Conservation (phyloP, 2,797 vertebrate species). For the Rhincodon typus region DNA sequence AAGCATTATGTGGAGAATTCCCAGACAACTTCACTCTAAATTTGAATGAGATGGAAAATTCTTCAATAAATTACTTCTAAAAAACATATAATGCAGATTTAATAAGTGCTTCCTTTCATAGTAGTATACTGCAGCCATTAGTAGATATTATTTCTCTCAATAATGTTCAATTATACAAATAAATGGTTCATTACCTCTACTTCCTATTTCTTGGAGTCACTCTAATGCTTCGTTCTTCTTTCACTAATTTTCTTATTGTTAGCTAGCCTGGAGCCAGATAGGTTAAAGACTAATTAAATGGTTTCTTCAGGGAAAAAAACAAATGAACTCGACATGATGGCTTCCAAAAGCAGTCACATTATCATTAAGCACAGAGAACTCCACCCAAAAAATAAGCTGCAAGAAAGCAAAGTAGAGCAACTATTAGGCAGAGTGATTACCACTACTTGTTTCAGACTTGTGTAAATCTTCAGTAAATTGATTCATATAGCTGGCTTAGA, state of each 20-base stretch:
- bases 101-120: not conserved
- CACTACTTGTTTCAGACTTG: not conserved
- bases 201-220: not conserved
- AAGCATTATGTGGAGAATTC: not conserved
- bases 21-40: not conserved
- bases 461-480: not conserved
- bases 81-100: not conserved
- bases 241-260: not conserved
- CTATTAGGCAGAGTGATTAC: not conserved
- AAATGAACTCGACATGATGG: not conserved
- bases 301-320: not conserved
- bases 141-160: not conserved
- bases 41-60: not conserved
- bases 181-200: not conserved
- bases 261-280: not conserved
- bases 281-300: slow-evolving; percentile 10
- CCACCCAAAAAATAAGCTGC: not conserved
- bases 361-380: not conserved
- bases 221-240: not conserved
- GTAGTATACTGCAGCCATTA: not conserved
- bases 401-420: not conserved
- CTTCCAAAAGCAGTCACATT: not conserved
- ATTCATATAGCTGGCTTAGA: not conserved
- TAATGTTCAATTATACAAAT: not conserved
- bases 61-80: slow-evolving; percentile 6